Conservation (phyloP, 1,140 invertebrate genomes). For the Apocrypta bakeri region DNA sequence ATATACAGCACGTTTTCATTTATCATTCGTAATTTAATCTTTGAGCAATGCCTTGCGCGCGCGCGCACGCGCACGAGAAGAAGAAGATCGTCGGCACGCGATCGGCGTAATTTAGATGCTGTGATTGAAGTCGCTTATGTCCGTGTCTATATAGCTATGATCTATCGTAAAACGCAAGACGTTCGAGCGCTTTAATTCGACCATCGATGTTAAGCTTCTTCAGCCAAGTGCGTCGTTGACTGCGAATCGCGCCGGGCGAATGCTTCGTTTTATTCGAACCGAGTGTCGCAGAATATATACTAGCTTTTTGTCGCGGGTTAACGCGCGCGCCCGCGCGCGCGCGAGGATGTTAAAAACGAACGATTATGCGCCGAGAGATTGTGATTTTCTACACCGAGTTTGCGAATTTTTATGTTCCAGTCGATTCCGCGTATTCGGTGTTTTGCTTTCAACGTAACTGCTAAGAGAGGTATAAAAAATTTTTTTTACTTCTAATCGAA, state of each 20-base stretch:
- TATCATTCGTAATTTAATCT: slow-evolving; percentile 33
- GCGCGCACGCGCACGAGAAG: neutral
- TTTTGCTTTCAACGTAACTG: too few species aligned
- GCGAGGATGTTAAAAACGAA: neutral
- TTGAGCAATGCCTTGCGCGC: neutral
- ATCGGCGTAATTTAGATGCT: neutral
- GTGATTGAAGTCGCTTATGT: neutral
- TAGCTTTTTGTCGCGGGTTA: neutral
- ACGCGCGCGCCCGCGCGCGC: neutral
- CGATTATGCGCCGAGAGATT: neutral
- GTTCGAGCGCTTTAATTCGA: neutral
- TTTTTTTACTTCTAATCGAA: neutral
- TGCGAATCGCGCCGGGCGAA: too few species aligned
- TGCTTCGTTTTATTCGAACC: neutral
- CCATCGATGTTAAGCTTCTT: neutral
- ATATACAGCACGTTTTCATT: neutral
- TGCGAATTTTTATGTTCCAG: neutral
- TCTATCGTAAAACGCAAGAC: slow-evolving; percentile 7
- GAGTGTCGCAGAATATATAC: neutral
- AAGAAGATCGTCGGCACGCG: neutral
- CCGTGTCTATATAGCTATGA: neutral
- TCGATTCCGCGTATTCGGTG: neutral
- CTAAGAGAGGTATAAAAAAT: too few species aligned
- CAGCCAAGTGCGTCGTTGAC: neutral
- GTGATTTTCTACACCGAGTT: neutral